Conservation (phyloP, 2,888 invertebrate genomes). For the Antheraea yamamai region DNA sequence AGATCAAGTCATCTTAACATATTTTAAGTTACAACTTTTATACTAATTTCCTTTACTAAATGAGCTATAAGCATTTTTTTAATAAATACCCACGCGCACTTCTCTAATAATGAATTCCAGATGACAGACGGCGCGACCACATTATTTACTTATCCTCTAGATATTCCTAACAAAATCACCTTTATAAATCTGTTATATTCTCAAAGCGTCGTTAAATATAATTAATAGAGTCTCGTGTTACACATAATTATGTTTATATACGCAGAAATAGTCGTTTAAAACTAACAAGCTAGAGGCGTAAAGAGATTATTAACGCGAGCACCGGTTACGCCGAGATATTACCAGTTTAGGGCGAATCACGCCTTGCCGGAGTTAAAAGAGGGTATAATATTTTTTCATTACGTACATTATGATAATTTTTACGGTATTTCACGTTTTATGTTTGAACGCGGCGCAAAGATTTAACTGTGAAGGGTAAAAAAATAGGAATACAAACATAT, state of each 20-base stretch:
- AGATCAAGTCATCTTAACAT: too few relatives aligned
- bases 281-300: neutral
- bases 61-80: too few relatives aligned
- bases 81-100: too few relatives aligned
- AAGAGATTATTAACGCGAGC: neutral
- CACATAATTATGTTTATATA: constrained; percentile 4
- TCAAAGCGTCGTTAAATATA: neutral
- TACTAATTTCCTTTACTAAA: too few relatives aligned
- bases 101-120: too few relatives aligned
- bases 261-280: neutral
- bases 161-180: neutral
- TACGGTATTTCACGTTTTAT: too few relatives aligned
- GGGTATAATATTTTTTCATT: neutral
- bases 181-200: neutral
- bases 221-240: neutral
- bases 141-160: neutral
- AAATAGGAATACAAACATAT: too few relatives aligned
- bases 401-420: neutral
- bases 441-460: too few relatives aligned
- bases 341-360: neutral
- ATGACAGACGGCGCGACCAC: too few relatives aligned
- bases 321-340: neutral
- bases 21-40: too few relatives aligned
- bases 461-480: too few relatives aligned
- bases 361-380: neutral